Base-by-base conservation (phyloP, 2,113 vertebrate genomes). In the Channa argus region DNA sequence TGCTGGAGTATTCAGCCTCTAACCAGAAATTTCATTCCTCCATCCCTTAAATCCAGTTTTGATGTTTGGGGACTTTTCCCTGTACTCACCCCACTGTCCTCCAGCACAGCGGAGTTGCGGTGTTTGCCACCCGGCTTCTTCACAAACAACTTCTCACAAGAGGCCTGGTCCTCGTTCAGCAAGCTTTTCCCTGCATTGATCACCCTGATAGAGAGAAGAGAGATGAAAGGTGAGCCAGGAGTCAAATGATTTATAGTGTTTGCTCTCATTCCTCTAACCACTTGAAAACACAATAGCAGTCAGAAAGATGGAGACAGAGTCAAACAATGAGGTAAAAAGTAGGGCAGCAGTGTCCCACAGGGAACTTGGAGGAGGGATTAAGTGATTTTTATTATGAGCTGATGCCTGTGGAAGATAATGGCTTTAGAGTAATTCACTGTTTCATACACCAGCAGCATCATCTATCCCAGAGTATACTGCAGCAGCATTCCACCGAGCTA, bases 111-210 rank as follows among this genome's bases (percentile, higher is more conserved):
- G 44, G 92, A 92, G 80, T 92, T 91, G 12, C 87, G 83, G 58
- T 94, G 88, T 82, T 94, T 95, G 50, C 89, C 63, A 4, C 81
- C 94, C 5, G 91, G 92, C 79, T 93, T 95, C 91, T 93, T 96
- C 90, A 98, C 95, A 45, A 94, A 95, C 79, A 99, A 91, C 79
- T 97, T 95, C 84, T 99, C 96, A 13, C 97, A 98, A 11, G 95
- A 96, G 0, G 97, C 98, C 94, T 99, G 98, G 92, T 99, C 98
- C 85, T 99, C 98, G 0, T 99, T 99, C 92, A 98, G 94, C 89
- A 96, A 96, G 92, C 98, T 99, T 93, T 99, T 99, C 60, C 98
- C 98, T 0, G 97, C 97, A 24, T 99, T 99, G 88, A 99, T 98
- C 88, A 98, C 98, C 93, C 98, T 99, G 94, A 53, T 9, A 64